These are phyloP conservation scores for Tortricodes alternella DNA, from an alignment of 2,888 invertebrate species.

Conservation along the genomic window DNA sequence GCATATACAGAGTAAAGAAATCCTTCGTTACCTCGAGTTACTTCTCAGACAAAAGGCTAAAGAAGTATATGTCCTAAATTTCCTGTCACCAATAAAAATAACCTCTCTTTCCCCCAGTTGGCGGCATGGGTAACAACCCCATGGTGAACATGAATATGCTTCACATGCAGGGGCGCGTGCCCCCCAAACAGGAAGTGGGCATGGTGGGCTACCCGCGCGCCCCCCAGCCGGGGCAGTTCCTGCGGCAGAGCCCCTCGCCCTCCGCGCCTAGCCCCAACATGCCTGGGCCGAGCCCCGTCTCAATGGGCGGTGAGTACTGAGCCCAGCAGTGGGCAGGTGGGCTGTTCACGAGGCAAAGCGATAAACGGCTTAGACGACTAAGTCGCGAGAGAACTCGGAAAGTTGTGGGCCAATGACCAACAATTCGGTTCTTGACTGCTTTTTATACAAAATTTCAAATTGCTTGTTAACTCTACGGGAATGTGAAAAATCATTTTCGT, in stretches of 20 bases:
- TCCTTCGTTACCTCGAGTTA: too few species aligned
- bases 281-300: constrained; percentile 79
- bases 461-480: too few species aligned
- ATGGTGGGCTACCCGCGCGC: constrained; percentile 82
- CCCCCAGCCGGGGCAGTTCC: constrained; percentile 88
- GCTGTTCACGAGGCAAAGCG: neutral
- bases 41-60: too few species aligned
- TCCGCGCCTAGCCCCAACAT: constrained; percentile 88
- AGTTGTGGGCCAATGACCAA: too few species aligned
- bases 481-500: too few species aligned
- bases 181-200: constrained; percentile 58
- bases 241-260: constrained; percentile 91
- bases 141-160: constrained; percentile 72
- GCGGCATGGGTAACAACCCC: constrained; percentile 68
- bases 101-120: neutral
- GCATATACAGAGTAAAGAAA: too few species aligned
- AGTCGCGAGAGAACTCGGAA: too few species aligned
- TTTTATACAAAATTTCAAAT: too few species aligned
- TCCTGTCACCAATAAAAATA: neutral
- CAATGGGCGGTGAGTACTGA: constrained; percentile 52
- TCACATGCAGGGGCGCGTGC: constrained; percentile 67
- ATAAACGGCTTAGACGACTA: too few species aligned
- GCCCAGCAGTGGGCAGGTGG: constrained; percentile 30
- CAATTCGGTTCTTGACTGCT: too few species aligned
- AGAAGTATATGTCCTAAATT: neutral